phyloP scores from a whole-genome alignment of 2,113 vertebrate species.

The Paradoxurus hermaphroditus region DNA sequence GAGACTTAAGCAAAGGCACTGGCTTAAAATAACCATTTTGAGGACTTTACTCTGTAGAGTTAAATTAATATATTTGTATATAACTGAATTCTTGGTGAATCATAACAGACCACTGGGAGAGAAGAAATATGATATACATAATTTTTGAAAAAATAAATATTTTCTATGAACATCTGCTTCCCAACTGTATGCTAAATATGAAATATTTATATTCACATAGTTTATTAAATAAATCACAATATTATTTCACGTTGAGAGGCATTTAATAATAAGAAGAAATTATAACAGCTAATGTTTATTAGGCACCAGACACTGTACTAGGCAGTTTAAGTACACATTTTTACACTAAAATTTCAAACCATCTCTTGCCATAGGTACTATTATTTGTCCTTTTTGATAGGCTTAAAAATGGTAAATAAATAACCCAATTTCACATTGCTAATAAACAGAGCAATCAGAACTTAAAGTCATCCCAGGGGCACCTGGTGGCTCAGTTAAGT shows the following conservation, averaged over 20 bases:
- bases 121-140: background rate
- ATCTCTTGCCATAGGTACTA: background rate
- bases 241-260: background rate
- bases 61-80: background rate
- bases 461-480: background rate
- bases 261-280: background rate
- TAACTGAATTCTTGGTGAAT: background rate
- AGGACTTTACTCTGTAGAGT: background rate
- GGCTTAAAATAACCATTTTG: background rate
- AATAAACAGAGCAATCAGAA: background rate
- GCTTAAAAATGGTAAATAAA: background rate
- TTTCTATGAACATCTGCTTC: background rate
- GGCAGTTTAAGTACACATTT: background rate
- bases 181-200: background rate
- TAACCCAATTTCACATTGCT: background rate
- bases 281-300: background rate
- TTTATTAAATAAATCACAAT: constrained; percentile 6
- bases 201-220: background rate
- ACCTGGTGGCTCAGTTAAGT: too few species aligned
- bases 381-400: background rate
- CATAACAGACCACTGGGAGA: background rate
- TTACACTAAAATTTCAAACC: background rate
- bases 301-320: background rate
- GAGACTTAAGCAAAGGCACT: background rate
- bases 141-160: constrained; percentile 9